Evolutionary conservation across 2,113 vertebrate genomes (phyloP), one percentile per base, ranked within the genome.

Genomic region (Pollimyrus isidori): DNA sequence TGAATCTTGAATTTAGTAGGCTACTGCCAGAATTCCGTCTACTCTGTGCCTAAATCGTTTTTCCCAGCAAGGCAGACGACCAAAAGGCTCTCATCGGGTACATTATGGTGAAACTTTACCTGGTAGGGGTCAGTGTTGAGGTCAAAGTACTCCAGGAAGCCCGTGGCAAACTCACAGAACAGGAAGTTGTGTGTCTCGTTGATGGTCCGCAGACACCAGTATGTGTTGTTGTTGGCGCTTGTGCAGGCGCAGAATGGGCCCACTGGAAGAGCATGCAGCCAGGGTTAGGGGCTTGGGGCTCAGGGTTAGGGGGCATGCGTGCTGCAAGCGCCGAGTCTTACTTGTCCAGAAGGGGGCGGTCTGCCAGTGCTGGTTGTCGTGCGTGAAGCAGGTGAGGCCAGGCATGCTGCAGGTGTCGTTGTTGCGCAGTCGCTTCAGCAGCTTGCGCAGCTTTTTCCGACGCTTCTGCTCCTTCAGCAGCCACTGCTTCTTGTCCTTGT

Each of bases 281-380:
- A 26, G 62, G 62, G 26, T 69, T 19, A 80, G 30, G 15, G 58
- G 45, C 42, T 48, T 5, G 7, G 45, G 46, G 42, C 62, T 49
- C 42, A 5, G 39, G 39, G 23, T 69, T 39, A 19, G 30, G 23
- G 10, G 11, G 50, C 87, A 35, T 39, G 86, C 11, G 53, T 53
- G 53, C 49, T 26, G 76, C 30, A 46, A 46, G 88, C 26, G 88
- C 39, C 30, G 53, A 88, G 87, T 52, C 95, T 94, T 96, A 99
- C 98, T 0, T 49, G 97, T 98, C 98, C 98, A 99, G 90, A 96
- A 96, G 0, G 98, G 98, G 0, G 97, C 95, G 0, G 97, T 99
- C 93, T 99, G 98, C 98, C 98, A 99, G 95, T 99, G 98, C 90
- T 98, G 97, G 96, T 99, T 98, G 95, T 99, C 97, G 0, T 99